Evolutionary conservation across 2,888 invertebrate genomes (phyloP), one percentile per base, ranked within the genome.

Genomic region (Didymodactylos carnosus): DNA sequence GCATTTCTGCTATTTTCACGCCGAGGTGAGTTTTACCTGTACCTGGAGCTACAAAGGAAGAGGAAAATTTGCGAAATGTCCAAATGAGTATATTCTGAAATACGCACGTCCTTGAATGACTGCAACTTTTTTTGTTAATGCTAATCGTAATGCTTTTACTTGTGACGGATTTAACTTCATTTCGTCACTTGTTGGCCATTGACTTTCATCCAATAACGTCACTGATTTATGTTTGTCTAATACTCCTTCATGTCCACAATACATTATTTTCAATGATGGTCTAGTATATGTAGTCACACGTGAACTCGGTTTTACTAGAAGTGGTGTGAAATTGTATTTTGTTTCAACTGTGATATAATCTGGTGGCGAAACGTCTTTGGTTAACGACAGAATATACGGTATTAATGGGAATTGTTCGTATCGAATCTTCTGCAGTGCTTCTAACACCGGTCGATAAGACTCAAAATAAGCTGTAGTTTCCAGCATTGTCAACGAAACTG

Each of bases 21-120:
- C 91, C 91, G 76, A 91, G 82, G 80, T 86, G 89, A 0, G 91
- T 91, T 85, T 91, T 92, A 0, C 91, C 92, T 0, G 91, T 91
- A 3, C 92, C 92, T 0, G 92, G 91, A 0, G 91, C 91, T 51
- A 51, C n/a, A 6, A n/a, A 8, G 7, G 23, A 49, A 4, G 11
- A 49, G 23, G 23, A 23, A 49, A 10, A 49, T 19, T 49, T 43
- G 3, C 8, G 14, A 8, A 23, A 23, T 49, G 7, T 25, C 19
- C 5, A 25, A 11, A 16, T 4, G n/a, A 19, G 8, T 4, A n/a
- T n/a, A n/a, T 16, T 43, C 8, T 16, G 4, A 16, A 7, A 43
- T 2, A 49, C 46, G n/a, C 23, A 49, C 46, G 46, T 0, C 92
- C 73, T 77, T 82, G 82, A 29, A 80, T 82, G 62, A 82, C 75